phyloP scores from a whole-genome alignment of 2,797 vertebrate species.

The Sebastes itinus region DNA sequence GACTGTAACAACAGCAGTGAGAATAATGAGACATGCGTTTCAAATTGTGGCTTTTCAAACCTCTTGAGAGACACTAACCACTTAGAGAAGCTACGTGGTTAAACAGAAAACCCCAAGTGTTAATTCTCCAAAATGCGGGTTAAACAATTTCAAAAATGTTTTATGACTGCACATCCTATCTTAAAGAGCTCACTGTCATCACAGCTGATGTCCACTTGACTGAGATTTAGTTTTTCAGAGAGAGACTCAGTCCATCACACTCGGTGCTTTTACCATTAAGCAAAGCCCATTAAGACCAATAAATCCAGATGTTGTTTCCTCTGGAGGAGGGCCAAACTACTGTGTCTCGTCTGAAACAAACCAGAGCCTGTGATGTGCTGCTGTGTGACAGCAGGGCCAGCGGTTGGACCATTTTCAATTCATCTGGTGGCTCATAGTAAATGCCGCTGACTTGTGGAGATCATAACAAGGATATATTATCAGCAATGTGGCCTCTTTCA shows the following conservation, averaged over 20 bases:
- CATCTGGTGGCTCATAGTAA: neutral
- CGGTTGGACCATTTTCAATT: neutral
- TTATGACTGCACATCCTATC: neutral
- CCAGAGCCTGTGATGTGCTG: constrained; percentile 37
- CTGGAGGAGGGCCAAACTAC: constrained; percentile 49
- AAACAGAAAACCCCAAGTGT: neutral
- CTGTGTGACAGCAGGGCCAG: constrained; percentile 26
- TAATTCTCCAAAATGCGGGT: neutral
- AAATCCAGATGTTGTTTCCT: constrained; percentile 67
- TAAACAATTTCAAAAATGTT: neutral
- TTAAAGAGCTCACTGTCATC: neutral
- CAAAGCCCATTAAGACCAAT: constrained; percentile 30
- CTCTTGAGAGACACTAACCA: neutral
- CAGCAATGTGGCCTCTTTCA: neutral
- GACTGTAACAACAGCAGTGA: neutral
- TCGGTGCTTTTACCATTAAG: constrained; percentile 30
- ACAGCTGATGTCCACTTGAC: constrained; percentile 15
- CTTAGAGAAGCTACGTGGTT: neutral
- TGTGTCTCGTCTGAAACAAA: constrained; percentile 51
- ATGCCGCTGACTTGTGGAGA: neutral
- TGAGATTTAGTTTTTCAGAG: constrained; percentile 8
- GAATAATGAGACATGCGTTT: constrained; percentile 29
- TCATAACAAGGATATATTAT: constrained; percentile 21
- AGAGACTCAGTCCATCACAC: constrained; percentile 40
- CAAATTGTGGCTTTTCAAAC: constrained; percentile 11